These are phyloP conservation scores for Campoletis sonorensis DNA, from an alignment of 1,140 invertebrate genomes.

Conservation along the genomic window DNA sequence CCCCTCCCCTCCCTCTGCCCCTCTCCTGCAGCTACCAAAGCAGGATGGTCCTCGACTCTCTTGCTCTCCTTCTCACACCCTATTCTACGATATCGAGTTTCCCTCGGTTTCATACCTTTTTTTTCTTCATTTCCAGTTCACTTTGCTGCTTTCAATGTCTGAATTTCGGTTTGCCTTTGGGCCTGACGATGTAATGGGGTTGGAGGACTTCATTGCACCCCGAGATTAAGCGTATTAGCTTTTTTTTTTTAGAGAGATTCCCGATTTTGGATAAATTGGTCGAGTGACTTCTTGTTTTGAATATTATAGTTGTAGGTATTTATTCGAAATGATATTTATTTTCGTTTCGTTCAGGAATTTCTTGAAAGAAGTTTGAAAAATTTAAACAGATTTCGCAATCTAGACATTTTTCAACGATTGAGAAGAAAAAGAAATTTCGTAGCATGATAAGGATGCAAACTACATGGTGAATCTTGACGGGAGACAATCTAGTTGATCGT, in stretches of 20 bases:
- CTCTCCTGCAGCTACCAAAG: too few species aligned
- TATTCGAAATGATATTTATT: too few species aligned
- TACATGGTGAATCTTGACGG: not conserved
- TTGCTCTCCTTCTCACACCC: constrained; percentile 49
- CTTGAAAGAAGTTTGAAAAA: too few species aligned
- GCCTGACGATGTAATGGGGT: not conserved
- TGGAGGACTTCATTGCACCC: not conserved
- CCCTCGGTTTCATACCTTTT: constrained; percentile 3
- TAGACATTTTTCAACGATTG: too few species aligned
- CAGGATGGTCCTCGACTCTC: constrained; percentile 16
- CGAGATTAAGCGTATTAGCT: not conserved
- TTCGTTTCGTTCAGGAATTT: too few species aligned
- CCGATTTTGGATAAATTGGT: too few species aligned
- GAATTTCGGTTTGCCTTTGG: constrained; percentile 42
- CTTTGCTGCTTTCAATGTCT: constrained; percentile 8
- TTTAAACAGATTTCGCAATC: too few species aligned
- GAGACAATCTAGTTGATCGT: not conserved
- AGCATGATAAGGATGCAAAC: too few species aligned
- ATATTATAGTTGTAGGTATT: too few species aligned
- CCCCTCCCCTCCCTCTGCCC: not conserved
- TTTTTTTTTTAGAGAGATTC: too few species aligned
- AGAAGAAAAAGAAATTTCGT: too few species aligned
- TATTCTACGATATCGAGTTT: constrained; percentile 36
- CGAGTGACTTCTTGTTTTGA: too few species aligned
- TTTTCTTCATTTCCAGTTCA: constrained; percentile 11